These are phyloP conservation scores for Apodemia mormo DNA, from an alignment of 2,888 invertebrate genomes.

Conservation along the genomic window DNA sequence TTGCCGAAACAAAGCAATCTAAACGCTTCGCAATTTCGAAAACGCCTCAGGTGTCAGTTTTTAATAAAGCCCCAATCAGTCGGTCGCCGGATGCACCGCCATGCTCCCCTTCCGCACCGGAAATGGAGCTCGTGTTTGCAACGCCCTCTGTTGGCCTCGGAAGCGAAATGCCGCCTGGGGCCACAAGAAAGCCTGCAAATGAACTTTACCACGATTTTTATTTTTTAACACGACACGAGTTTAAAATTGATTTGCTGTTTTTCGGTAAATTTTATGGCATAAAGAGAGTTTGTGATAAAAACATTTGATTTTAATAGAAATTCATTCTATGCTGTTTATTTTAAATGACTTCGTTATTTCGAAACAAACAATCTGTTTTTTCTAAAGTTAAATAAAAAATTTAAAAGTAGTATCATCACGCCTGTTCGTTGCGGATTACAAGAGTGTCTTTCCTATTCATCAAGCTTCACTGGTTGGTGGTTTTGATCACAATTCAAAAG, in stretches of 20 bases:
- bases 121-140: slow-evolving; percentile 73
- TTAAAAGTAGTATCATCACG: no score
- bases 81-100: slow-evolving; percentile 67
- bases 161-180: slow-evolving; percentile 37
- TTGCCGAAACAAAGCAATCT: slow-evolving; percentile 23
- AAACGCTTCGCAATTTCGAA: slow-evolving; percentile 35
- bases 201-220: slow-evolving; percentile 39
- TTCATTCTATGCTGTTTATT: no score
- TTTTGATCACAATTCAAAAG: no score
- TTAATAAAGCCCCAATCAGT: slow-evolving; percentile 80
- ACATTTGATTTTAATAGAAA: background rate
- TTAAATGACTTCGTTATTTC: no score
- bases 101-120: slow-evolving; percentile 68
- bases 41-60: slow-evolving; percentile 78
- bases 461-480: no score
- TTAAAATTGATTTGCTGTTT: slow-evolving; percentile 26
- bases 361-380: no score
- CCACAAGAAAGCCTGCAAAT: slow-evolving; percentile 41
- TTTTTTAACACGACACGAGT: slow-evolving; percentile 32
- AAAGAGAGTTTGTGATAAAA: background rate
- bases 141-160: slow-evolving; percentile 52
- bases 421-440: no score
- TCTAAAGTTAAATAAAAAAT: no score
- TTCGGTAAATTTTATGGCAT: slow-evolving; percentile 21
- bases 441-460: no score